Evolutionary conservation across 2,797 vertebrate species (phyloP).

Genomic region (Sebastes dallii): DNA sequence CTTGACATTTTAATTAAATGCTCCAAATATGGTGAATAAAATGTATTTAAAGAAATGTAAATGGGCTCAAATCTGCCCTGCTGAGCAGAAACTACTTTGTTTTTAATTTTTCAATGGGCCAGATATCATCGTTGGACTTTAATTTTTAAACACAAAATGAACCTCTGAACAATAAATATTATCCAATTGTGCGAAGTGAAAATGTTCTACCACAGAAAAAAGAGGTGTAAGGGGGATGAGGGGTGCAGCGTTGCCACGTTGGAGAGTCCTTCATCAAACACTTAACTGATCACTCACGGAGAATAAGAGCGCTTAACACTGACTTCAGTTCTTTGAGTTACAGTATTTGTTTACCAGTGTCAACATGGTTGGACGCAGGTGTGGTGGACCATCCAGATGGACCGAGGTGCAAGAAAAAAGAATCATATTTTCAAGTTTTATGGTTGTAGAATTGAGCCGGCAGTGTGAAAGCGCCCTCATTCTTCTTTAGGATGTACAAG

Average conservation of each 20-base stretch:
- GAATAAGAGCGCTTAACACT: neutral
- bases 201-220: conserved; percentile 42
- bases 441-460: neutral
- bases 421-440: neutral
- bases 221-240: neutral
- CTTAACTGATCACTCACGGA: neutral
- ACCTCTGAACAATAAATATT: neutral
- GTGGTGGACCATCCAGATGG: no score
- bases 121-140: neutral
- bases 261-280: neutral
- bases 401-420: neutral
- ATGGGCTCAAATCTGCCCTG: neutral
- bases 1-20: neutral
- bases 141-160: neutral
- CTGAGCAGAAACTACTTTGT: neutral
- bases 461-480: neutral
- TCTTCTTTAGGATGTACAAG: neutral
- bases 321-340: neutral
- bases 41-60: neutral
- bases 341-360: neutral
- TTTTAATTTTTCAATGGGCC: neutral
- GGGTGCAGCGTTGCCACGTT: neutral
- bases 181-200: neutral
- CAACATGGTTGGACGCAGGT: no score
- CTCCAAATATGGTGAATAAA: neutral